Evolutionary conservation across 2,113 vertebrate species (phyloP).

Genomic region (Cololabis saira): DNA sequence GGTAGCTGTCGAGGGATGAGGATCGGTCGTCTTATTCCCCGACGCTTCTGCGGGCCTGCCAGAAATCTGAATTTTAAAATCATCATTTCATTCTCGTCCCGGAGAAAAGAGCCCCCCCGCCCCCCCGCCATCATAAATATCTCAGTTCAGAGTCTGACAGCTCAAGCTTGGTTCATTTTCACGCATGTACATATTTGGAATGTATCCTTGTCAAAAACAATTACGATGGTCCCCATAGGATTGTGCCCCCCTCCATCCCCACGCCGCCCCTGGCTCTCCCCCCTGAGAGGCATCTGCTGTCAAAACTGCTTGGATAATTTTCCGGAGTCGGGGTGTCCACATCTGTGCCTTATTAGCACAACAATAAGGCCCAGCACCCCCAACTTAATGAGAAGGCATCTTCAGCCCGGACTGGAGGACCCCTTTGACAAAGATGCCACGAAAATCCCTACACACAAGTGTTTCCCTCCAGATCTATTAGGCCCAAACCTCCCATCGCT

Average conservation of each 20-base stretch:
- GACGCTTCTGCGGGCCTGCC: neutral
- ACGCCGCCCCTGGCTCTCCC: neutral
- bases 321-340: conserved; percentile 79
- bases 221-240: conserved; percentile 65
- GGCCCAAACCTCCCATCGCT: conserved; percentile 19
- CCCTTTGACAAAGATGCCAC: conserved; percentile 61
- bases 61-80: conserved; percentile 9
- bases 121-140: conserved; percentile 61
- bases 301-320: conserved; percentile 75
- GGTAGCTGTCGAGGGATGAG: neutral
- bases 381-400: conserved; percentile 78
- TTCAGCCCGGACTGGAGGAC: conserved; percentile 60
- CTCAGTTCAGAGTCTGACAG: conserved; percentile 72
- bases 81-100: conserved; percentile 35
- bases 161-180: conserved; percentile 70
- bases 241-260: conserved; percentile 12
- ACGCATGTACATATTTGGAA: conserved; percentile 66
- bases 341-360: conserved; percentile 85
- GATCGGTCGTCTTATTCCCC: neutral
- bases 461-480: conserved; percentile 60
- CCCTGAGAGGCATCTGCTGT: conserved; percentile 73
- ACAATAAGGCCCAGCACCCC: conserved; percentile 74
- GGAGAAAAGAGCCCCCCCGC: conserved; percentile 45
- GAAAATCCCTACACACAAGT: conserved; percentile 56
- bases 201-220: conserved; percentile 66